A percentile compares a stretch with the other conserved stretches of the same genome.
Evolutionary conservation across 2,797 vertebrate genomes (phyloP).

Genomic region (Sebastes baramenuke): DNA sequence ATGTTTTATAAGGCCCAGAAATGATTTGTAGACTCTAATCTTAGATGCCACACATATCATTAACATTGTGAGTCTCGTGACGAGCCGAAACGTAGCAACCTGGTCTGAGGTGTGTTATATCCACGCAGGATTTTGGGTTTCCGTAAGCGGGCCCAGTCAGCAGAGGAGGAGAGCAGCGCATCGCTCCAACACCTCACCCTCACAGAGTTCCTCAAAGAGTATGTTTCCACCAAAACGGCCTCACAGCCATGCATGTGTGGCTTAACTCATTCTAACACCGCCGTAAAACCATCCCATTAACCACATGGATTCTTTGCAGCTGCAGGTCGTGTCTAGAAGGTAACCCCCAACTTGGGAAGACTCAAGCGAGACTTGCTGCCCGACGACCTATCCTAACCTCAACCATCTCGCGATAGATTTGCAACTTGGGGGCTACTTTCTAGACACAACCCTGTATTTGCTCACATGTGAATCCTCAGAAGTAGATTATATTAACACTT

Average conservation of each 20-base stretch:
- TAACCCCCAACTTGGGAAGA: too few species aligned
- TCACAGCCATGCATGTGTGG: constrained; percentile 71
- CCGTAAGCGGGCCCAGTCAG: constrained; percentile 85
- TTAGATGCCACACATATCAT: not conserved
- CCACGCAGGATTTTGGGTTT: constrained; percentile 83
- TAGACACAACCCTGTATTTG: not conserved
- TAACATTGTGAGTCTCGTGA: constrained; percentile 35
- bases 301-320: constrained; percentile 27
- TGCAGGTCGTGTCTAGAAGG: not conserved
- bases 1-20: not conserved
- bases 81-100: constrained; percentile 20
- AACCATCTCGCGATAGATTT: not conserved
- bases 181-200: constrained; percentile 84
- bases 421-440: too few species aligned
- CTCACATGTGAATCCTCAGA: constrained; percentile 5
- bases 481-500: constrained; percentile 21
- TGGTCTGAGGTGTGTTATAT: constrained; percentile 79
- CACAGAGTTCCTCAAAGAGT: constrained; percentile 87
- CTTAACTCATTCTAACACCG: constrained; percentile 64
- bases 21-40: not conserved
- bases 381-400: too few species aligned
- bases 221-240: constrained; percentile 71
- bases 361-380: too few species aligned
- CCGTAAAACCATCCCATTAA: constrained; percentile 49
- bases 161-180: constrained; percentile 82